Percentiles rank a stretch among this genome's conserved stretches.
These are phyloP conservation scores for Picus viridis DNA, from an alignment of 2,797 vertebrate genomes.

Conservation along the genomic window DNA sequence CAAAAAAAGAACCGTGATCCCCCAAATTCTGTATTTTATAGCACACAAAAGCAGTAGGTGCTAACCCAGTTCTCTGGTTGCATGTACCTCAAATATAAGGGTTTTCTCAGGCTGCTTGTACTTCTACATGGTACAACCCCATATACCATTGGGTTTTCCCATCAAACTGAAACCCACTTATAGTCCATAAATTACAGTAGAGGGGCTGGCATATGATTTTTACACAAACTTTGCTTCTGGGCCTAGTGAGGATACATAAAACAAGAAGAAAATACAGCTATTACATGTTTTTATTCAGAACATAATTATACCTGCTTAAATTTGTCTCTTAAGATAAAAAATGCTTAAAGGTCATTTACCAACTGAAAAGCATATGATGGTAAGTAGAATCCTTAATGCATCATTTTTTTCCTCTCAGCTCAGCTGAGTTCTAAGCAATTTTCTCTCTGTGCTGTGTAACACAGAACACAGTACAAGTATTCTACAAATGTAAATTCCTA, in stretches of 20 bases:
- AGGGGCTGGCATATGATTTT: background rate
- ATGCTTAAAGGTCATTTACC: background rate
- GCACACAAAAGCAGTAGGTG: background rate
- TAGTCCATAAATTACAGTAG: background rate
- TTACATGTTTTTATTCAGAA: slow-evolving; percentile 30
- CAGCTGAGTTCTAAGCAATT: background rate
- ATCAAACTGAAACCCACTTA: background rate
- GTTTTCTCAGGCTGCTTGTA: background rate
- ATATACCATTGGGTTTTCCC: background rate
- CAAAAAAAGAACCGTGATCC: background rate
- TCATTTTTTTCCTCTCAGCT: background rate
- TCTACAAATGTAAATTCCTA: background rate
- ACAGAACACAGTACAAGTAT: background rate
- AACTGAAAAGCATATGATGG: background rate
- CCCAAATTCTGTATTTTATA: background rate
- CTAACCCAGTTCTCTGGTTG: background rate
- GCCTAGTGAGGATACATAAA: background rate
- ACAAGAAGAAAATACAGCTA: background rate
- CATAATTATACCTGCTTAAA: background rate
- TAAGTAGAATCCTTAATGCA: background rate
- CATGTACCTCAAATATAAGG: background rate
- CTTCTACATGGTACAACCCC: background rate
- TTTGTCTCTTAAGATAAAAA: background rate
- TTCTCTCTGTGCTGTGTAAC: background rate
- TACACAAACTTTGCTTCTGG: background rate